Evolutionary conservation across 2,888 invertebrate species (phyloP), one percentile per base, ranked within the genome.

Genomic region (Linnaemya tessellans): DNA sequence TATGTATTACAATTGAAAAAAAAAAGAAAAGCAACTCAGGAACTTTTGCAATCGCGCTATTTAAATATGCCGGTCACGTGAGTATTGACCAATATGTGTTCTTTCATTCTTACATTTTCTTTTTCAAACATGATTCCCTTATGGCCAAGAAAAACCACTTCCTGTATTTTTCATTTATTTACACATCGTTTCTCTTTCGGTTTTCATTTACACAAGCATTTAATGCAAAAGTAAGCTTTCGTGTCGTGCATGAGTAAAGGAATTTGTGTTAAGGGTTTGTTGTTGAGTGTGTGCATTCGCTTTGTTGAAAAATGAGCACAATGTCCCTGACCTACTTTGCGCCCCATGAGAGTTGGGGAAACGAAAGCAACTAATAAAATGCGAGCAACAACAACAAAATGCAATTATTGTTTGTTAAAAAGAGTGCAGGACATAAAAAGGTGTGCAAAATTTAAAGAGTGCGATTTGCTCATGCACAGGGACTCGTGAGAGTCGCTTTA

Each of bases 261-360:
- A 71, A 79, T 65, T 70, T 49, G 54, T 74, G 65, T 70, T 80
- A 80, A 80, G 74, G 64, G 68, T 56, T 70, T 56, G 30, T 80
- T 56, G 46, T 41, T 20, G 25, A 41, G 56, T 54, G 54, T 73
- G 46, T 74, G 62, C 46, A 58, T 62, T 51, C 51, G 70, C 80
- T 71, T 83, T 70, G 78, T 77, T 70, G 74, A 88, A 89, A 85
- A 85, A 90, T 89, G 91, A 92, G 91, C 91, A 90, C 90, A 91
- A 90, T 90, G 92, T 89, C 92, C 92, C 89, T 92, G 92, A 92
- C 92, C 92, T 91, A 91, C 87, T 90, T 92, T 88, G 82, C 80
- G 49, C 54, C 41, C n/a, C 51, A 15, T 74, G 58, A 87, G 86
- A 86, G 82, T 80, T 84, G 85, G 84, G 86, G 84, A 83, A 80